Base-by-base conservation (phyloP, 2,113 vertebrate species). In the Gymnogyps californianus region DNA sequence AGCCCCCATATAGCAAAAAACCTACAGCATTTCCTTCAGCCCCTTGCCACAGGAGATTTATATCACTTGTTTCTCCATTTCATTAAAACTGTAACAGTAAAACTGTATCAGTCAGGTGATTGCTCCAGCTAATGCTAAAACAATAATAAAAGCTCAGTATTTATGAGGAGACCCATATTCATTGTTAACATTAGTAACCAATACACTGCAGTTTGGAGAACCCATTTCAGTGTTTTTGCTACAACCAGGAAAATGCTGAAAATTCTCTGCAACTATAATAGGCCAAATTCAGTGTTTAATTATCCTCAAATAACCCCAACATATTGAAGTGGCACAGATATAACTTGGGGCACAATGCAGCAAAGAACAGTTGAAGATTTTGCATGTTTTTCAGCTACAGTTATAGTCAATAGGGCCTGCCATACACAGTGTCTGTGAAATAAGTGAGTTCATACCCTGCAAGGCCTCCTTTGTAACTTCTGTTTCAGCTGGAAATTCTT, bases 401-500 rank as follows among this genome's bases (percentile, higher is more conserved):
- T 96, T 96, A 61, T 7, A 96, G 89, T 89, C 95, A 97, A 82
- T 13, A 44, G 67, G 65, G n/a, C 65, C 85, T 49, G 64, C 79
- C 78, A 83, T 72, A 94, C 83, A 55, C 71, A 81, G 55, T 80
- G 90, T 92, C 94, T 97, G 79, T 95, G 96, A 97, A 98, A 83
- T 97, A 97, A 97, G 61, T 67, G 94, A 98, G 92, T 97, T 96
- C 76, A 71, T 86, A 96, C 83, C 97, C 97, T 96, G 89, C 96
- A 97, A 98, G 85, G 55, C 66, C 82, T 98, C 94, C 95, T 97
- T 97, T 97, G 83, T 97, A 93, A 98, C 98, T 98, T 76, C 90
- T 91, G 86, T 97, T 98, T 83, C 97, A 99, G 99, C 96, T 99
- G 98, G 98, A 99, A 99, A 97, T 97, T 98, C 94, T 99, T 99